Conservation (phyloP, 2,888 invertebrate genomes). For the Rhagophthalmus giganteus region DNA sequence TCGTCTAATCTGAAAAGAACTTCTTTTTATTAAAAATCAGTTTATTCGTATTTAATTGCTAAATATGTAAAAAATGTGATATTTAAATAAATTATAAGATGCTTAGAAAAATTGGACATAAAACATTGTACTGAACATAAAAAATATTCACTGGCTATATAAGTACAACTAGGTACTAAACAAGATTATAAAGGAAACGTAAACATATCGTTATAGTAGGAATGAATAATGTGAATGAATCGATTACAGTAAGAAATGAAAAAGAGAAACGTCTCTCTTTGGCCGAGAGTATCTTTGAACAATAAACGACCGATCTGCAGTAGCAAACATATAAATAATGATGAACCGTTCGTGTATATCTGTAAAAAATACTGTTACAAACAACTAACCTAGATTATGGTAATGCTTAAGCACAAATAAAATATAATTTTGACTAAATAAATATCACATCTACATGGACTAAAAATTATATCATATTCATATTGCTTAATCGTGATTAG, state of each 20-base stretch:
- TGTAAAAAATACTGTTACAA: constrained; percentile 34
- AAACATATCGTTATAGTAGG: no score
- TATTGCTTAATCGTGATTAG: constrained; percentile 29
- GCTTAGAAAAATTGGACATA: constrained; percentile 8
- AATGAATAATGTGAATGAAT: no score
- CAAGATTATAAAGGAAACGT: constrained; percentile 11
- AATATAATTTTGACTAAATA: constrained; percentile 31
- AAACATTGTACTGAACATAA: constrained; percentile 12
- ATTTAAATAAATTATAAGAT: constrained; percentile 19
- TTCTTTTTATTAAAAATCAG: constrained; percentile 5
- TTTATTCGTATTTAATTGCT: constrained; percentile 13
- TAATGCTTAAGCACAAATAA: constrained; percentile 28
- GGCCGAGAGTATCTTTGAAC: no score
- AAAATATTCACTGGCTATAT: constrained; percentile 29
- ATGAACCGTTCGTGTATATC: constrained; percentile 19
- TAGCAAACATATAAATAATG: constrained; percentile 29
- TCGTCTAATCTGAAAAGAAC: not conserved
- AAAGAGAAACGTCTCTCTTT: no score
- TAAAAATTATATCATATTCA: constrained; percentile 27
- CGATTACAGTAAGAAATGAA: no score
- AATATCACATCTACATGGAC: constrained; percentile 37
- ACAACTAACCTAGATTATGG: constrained; percentile 24
- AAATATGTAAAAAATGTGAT: constrained; percentile 22
- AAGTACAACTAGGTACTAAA: constrained; percentile 28
- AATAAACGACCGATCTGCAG: no score